Conservation (phyloP, 2,888 invertebrate genomes). For the Slavum lentiscoides region DNA sequence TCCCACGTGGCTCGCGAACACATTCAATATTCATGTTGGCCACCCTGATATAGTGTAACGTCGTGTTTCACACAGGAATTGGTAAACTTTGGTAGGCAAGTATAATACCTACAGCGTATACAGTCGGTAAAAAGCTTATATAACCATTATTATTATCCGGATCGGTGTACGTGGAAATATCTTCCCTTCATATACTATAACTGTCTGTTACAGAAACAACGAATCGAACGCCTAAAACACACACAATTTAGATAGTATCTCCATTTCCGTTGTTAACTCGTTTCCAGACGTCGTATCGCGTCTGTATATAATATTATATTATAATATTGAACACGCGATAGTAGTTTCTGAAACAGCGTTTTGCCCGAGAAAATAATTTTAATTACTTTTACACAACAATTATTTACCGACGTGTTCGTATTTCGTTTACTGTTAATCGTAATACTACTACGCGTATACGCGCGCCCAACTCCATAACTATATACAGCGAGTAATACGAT, state of each 20-base stretch:
- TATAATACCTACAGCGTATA: not conserved
- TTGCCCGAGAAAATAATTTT: too few relatives aligned
- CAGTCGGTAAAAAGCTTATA: not conserved
- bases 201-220: constrained; percentile 1
- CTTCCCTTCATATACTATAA: not conserved
- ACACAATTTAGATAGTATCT: not conserved
- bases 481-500: too few relatives aligned
- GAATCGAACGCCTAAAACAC: not conserved
- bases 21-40: too few relatives aligned
- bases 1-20: too few relatives aligned
- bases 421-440: too few relatives aligned
- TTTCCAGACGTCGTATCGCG: not conserved
- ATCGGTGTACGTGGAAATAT: not conserved
- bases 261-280: not conserved
- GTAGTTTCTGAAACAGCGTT: too few relatives aligned
- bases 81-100: not conserved
- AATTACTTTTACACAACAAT: too few relatives aligned
- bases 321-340: not conserved
- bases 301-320: not conserved
- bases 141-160: not conserved
- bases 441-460: too few relatives aligned
- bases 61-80: too few relatives aligned
- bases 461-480: too few relatives aligned
- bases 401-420: too few relatives aligned
- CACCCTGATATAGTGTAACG: too few relatives aligned